Conservation (phyloP, 2,113 vertebrate genomes). For the Hystrix brachyura region DNA sequence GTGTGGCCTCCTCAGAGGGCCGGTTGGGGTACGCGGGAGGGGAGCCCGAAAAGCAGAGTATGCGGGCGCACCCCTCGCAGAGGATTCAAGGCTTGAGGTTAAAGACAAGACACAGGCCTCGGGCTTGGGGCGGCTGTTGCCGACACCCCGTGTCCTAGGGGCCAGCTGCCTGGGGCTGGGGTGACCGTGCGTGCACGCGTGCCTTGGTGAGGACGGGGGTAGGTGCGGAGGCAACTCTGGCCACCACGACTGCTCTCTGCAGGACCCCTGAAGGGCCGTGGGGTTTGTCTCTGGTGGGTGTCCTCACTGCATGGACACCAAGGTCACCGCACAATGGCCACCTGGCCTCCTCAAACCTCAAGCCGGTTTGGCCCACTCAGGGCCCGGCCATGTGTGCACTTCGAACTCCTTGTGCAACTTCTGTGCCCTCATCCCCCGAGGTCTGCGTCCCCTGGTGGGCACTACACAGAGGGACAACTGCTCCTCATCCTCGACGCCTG, state of each 20-base stretch:
- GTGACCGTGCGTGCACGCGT: background rate
- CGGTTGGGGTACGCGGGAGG: rapidly evolving
- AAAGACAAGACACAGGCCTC: background rate
- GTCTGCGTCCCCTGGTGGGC: background rate
- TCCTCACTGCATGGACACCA: background rate
- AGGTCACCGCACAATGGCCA: background rate
- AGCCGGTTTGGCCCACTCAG: background rate
- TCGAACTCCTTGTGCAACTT: background rate
- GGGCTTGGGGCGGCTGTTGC: background rate
- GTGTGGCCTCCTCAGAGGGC: background rate
- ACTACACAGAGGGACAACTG: background rate
- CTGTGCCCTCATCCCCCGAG: background rate
- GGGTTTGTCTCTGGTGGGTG: background rate
- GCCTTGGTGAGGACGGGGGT: background rate
- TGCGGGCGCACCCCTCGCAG: background rate
- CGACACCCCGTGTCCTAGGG: background rate
- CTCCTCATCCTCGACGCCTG: background rate
- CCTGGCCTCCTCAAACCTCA: background rate
- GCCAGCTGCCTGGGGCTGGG: background rate
- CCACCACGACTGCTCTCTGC: rapidly evolving
- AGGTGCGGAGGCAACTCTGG: rapidly evolving
- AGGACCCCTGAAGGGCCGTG: rapidly evolving
- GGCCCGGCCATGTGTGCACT: background rate
- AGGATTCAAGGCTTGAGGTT: background rate
- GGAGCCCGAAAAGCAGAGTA: background rate